Evolutionary conservation across 2,888 invertebrate genomes (phyloP).

Genomic region (Diplolepis rosae): DNA sequence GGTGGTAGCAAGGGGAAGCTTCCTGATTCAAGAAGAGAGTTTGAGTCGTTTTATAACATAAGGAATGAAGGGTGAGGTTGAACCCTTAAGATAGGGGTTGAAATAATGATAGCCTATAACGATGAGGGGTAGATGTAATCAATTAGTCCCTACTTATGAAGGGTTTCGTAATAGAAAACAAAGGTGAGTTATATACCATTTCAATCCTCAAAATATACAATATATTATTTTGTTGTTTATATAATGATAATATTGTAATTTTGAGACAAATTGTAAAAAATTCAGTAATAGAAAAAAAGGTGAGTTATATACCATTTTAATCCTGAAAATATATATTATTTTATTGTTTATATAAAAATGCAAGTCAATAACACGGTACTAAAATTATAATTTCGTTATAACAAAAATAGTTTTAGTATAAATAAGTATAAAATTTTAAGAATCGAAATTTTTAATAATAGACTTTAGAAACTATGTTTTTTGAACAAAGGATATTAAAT

Average conservation of each 20-base stretch:
- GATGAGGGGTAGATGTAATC: not conserved
- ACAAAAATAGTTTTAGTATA: no score
- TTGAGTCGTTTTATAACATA: not conserved
- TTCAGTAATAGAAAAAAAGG: not conserved
- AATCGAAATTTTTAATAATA: no score
- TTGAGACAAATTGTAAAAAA: no score
- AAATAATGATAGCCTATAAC: not conserved
- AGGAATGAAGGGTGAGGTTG: not conserved
- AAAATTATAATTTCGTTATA: no score
- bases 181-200: not conserved
- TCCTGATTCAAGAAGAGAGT: no score
- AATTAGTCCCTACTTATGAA: not conserved
- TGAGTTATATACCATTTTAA: not conserved
- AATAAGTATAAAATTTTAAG: no score
- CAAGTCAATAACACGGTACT: not conserved
- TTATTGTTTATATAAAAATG: not conserved
- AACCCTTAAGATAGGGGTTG: not conserved
- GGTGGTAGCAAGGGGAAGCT: not conserved
- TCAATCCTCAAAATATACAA: no score
- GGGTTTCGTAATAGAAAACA: not conserved
- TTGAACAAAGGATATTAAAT: no score
- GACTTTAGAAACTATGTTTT: no score
- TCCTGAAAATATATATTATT: no score
- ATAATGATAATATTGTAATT: no score
- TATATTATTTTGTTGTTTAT: no score